Conservation (phyloP, 2,888 invertebrate species). For the Netelia virgata region DNA sequence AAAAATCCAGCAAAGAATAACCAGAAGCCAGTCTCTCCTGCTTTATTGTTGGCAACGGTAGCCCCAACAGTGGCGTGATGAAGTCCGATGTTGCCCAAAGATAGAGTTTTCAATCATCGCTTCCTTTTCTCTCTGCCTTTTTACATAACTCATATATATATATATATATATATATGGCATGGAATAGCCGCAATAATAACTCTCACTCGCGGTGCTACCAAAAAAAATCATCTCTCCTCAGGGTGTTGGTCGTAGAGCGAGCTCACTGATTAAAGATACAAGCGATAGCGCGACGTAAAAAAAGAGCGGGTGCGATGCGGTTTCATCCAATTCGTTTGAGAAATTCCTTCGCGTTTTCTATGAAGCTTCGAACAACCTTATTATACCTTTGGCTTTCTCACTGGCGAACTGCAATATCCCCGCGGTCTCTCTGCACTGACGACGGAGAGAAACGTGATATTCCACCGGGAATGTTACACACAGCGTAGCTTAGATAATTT, state of each 20-base stretch:
- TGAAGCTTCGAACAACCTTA: conserved; percentile 56
- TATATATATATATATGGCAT: not conserved
- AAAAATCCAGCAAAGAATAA: conserved; percentile 55
- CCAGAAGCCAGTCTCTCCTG: conserved; percentile 63
- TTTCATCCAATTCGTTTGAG: conserved; percentile 47
- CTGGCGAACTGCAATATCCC: not conserved
- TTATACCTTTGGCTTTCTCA: conserved; percentile 29
- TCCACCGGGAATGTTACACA: conserved; percentile 33
- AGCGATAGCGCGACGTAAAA: conserved; percentile 21
- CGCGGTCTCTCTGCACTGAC: not conserved
- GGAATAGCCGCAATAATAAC: conserved; percentile 4
- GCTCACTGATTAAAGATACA: conserved; percentile 62
- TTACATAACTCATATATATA: not conserved
- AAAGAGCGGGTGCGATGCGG: conserved; percentile 14
- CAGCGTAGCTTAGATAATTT: conserved; percentile 40
- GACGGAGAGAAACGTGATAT: conserved; percentile 54
- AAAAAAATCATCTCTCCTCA: conserved; percentile 51
- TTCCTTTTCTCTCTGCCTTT: conserved; percentile 7
- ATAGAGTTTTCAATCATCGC: conserved; percentile 73
- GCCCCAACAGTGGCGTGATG: conserved; percentile 72
- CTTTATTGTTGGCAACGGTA: conserved; percentile 71
- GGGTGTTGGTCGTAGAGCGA: conserved; percentile 32
- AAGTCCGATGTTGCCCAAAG: conserved; percentile 70
- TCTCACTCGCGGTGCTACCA: not conserved
- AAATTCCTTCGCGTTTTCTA: conserved; percentile 62